Conservation (phyloP, 2,888 invertebrate species). For the Sepiola atlantica region DNA sequence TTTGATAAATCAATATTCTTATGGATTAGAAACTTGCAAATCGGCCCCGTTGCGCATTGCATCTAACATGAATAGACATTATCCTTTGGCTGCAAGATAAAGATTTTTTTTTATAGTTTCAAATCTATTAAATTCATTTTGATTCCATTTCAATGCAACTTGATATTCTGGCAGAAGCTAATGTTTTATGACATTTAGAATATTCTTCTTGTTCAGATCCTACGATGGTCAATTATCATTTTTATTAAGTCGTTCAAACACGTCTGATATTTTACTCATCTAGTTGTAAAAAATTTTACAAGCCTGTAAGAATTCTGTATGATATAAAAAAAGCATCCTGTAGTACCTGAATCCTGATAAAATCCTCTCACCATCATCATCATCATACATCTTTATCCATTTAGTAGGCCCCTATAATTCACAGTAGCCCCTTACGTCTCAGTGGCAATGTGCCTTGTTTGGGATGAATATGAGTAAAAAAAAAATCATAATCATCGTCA, state of each 20-base stretch:
- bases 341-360: no score
- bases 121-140: background rate
- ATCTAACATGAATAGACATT: background rate
- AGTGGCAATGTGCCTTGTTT: no score
- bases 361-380: no score
- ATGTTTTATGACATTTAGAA: background rate
- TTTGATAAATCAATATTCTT: background rate
- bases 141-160: background rate
- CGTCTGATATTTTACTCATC: background rate
- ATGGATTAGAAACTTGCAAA: background rate
- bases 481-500: no score
- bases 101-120: background rate
- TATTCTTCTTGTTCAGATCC: background rate
- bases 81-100: background rate
- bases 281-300: background rate
- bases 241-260: background rate
- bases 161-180: background rate
- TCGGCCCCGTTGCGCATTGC: background rate
- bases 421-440: no score
- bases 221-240: background rate
- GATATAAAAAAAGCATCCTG: no score
- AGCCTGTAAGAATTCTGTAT: background rate
- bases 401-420: no score
- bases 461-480: no score
- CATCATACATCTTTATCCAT: no score